Evolutionary conservation across 1,140 invertebrate species (phyloP).

Genomic region (Leptinotarsa defecta): DNA sequence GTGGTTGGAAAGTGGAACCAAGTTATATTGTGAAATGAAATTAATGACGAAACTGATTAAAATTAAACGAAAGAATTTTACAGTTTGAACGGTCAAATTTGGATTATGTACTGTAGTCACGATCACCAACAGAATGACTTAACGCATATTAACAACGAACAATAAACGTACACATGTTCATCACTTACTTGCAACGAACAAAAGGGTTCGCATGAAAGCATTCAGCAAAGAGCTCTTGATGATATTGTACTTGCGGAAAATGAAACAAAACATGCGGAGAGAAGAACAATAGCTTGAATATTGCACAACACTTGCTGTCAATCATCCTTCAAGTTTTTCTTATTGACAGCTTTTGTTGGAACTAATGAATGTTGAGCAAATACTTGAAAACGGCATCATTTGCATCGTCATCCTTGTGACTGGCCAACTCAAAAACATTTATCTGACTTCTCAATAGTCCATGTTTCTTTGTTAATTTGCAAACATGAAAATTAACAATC

Average conservation of each 20-base stretch:
- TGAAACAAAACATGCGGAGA: neutral
- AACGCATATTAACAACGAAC: too few species aligned
- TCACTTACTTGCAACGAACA: neutral
- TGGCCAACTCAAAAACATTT: too few species aligned
- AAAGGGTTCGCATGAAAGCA: neutral
- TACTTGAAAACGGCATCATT: neutral
- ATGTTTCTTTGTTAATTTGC: too few species aligned
- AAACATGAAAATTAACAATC: too few species aligned
- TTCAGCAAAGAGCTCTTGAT: neutral
- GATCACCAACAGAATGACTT: too few species aligned
- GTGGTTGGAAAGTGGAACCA: too few species aligned
- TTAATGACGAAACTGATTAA: too few species aligned
- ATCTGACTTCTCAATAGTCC: too few species aligned
- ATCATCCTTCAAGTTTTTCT: neutral
- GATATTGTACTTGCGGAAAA: neutral
- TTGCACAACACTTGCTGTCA: neutral
- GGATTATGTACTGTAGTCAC: too few species aligned
- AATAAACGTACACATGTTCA: neutral
- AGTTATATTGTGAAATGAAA: too few species aligned
- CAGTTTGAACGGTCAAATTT: too few species aligned
- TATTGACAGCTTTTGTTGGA: neutral
- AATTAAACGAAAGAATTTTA: too few species aligned
- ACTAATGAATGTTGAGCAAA: constrained; percentile 3
- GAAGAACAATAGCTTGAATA: neutral
- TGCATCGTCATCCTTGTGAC: neutral